Conservation (phyloP, 2,113 vertebrate genomes). For the Dipodomys spectabilis region DNA sequence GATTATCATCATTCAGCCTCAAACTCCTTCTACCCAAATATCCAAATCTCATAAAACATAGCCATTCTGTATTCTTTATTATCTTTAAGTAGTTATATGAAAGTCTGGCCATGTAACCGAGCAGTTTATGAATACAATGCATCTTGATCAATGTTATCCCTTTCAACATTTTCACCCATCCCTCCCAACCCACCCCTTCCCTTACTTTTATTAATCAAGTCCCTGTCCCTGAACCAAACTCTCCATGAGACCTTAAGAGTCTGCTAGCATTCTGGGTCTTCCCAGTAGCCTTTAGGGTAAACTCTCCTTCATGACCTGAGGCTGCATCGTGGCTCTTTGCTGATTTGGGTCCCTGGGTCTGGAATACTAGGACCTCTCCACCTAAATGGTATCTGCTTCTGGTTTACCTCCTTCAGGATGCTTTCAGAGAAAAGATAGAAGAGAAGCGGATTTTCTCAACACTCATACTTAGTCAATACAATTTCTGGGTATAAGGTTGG, state of each 20-base stretch:
- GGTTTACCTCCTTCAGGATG: not conserved
- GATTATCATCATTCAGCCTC: not conserved
- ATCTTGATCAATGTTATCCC: no score
- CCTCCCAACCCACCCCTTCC: no score
- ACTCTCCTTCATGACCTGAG: accelerated
- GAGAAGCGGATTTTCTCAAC: not conserved
- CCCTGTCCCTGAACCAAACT: not conserved
- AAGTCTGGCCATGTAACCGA: no score
- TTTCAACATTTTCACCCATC: no score
- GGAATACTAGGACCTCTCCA: no score
- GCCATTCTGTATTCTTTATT: not conserved
- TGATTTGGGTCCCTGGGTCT: accelerated
- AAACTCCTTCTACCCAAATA: not conserved
- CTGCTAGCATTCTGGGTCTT: accelerated
- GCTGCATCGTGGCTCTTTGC: accelerated
- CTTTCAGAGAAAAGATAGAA: not conserved
- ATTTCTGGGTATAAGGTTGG: not conserved
- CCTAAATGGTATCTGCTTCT: not conserved
- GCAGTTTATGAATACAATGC: no score
- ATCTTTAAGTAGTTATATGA: no score
- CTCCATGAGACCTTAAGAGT: not conserved
- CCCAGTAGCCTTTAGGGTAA: not conserved
- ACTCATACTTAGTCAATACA: not conserved
- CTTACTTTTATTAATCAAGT: not conserved
- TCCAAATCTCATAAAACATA: not conserved